Evolutionary conservation across 2,113 vertebrate genomes (phyloP).

Genomic region (Sigmodon hispidus): DNA sequence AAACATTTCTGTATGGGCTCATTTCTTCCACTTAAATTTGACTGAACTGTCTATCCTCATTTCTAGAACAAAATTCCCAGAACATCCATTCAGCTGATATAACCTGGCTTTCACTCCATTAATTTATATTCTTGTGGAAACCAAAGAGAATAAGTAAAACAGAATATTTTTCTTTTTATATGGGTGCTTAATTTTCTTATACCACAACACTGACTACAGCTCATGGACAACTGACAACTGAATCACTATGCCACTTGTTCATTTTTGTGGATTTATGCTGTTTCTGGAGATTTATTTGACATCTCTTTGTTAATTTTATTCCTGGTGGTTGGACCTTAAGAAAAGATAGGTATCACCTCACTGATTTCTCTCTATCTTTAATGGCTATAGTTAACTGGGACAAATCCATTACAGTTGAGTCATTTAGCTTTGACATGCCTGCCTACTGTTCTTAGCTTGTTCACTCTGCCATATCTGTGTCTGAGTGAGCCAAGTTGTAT

Average conservation of each 20-base stretch:
- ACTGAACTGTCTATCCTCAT: background rate
- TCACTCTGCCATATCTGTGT: background rate
- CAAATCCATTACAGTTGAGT: slow-evolving; percentile 33
- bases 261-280: background rate
- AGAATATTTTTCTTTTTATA: background rate
- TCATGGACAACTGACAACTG: background rate
- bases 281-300: background rate
- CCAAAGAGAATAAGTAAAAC: background rate
- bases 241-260: background rate
- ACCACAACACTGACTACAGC: background rate
- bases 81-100: background rate
- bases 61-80: background rate
- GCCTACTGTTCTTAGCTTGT: background rate
- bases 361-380: background rate
- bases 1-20: background rate
- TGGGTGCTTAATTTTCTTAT: background rate
- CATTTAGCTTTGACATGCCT: slow-evolving; percentile 42
- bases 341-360: background rate
- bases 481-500: background rate
- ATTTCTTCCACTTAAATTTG: background rate
- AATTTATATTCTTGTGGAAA: background rate
- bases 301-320: slow-evolving; percentile 1
- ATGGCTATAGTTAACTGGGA: background rate
- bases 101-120: background rate
- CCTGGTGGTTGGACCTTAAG: background rate